A percentile compares a stretch with the other conserved stretches of the same genome.
These are phyloP conservation scores for Rambutsinella grinnellia DNA, from an alignment of 2,888 invertebrate species.

Conservation along the genomic window DNA sequence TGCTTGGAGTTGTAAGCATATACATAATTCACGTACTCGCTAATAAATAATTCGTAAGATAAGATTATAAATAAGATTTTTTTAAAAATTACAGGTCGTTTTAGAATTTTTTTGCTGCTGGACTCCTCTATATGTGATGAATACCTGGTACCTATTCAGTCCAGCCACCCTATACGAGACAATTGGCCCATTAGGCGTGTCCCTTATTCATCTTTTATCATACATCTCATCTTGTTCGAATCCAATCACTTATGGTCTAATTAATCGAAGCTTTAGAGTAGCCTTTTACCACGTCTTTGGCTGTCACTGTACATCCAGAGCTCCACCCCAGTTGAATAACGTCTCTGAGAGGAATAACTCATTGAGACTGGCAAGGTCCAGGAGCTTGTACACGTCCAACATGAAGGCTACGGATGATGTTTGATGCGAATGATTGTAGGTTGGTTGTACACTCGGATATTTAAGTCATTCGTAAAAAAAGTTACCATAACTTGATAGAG, in stretches of 20 bases:
- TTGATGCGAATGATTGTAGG: conserved; percentile 9
- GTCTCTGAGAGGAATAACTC: conserved; percentile 57
- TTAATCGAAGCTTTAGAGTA: conserved; percentile 78
- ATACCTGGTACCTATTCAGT: conserved; percentile 74
- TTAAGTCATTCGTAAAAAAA: no score
- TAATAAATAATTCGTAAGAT: no score
- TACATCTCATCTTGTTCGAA: conserved; percentile 79
- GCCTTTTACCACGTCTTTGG: conserved; percentile 75
- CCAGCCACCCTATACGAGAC: conserved; percentile 70
- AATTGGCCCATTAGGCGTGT: conserved; percentile 72
- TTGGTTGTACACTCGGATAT: no score
- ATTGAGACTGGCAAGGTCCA: conserved; percentile 56
- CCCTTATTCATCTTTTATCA: conserved; percentile 74
- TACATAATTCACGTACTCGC: no score
- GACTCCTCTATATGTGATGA: conserved; percentile 76
- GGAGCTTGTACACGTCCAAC: conserved; percentile 55
- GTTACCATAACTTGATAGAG: no score
- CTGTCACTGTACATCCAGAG: conserved; percentile 68
- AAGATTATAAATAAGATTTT: no score
- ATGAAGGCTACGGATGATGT: conserved; percentile 54
- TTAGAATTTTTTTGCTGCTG: conserved; percentile 81
- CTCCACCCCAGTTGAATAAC: conserved; percentile 24
- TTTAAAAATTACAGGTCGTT: conserved; percentile 71
- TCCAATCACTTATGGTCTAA: conserved; percentile 79
- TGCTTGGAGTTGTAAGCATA: conserved; percentile 75